Conservation (phyloP, 1,140 invertebrate species). For the Drosophila orena region DNA sequence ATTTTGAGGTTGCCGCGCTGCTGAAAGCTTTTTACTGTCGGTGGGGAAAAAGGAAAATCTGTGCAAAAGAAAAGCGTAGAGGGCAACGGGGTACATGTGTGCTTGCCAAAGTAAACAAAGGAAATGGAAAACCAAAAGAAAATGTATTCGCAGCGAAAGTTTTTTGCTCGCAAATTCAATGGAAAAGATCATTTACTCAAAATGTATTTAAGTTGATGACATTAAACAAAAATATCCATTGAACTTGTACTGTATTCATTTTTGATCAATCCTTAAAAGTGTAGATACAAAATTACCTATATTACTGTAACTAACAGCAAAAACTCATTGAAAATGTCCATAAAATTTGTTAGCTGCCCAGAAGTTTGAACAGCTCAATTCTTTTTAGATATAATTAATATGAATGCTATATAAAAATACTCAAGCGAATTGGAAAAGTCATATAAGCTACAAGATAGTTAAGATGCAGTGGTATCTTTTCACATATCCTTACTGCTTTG, state of each 20-base stretch:
- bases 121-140: slow-evolving; percentile 51
- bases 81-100: not conserved
- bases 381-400: too few species aligned
- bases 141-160: slow-evolving; percentile 38
- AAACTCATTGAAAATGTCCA: too few species aligned
- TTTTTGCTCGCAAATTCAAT: slow-evolving; percentile 2
- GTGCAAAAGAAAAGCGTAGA: not conserved
- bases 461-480: not conserved
- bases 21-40: slow-evolving; percentile 84
- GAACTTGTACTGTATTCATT: not conserved
- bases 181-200: not conserved
- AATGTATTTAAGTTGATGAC: not conserved
- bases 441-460: not conserved
- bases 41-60: not conserved
- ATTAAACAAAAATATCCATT: not conserved
- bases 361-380: too few species aligned
- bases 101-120: slow-evolving; percentile 38
- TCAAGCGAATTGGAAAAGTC: too few species aligned
- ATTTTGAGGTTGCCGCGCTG: slow-evolving; percentile 80
- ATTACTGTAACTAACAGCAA: too few species aligned
- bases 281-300: too few species aligned
- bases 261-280: not conserved
- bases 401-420: too few species aligned
- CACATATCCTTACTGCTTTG: not conserved
- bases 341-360: too few species aligned